phyloP scores from a whole-genome alignment of 2,888 invertebrate species.

The Mimumesa dahlbomi region DNA sequence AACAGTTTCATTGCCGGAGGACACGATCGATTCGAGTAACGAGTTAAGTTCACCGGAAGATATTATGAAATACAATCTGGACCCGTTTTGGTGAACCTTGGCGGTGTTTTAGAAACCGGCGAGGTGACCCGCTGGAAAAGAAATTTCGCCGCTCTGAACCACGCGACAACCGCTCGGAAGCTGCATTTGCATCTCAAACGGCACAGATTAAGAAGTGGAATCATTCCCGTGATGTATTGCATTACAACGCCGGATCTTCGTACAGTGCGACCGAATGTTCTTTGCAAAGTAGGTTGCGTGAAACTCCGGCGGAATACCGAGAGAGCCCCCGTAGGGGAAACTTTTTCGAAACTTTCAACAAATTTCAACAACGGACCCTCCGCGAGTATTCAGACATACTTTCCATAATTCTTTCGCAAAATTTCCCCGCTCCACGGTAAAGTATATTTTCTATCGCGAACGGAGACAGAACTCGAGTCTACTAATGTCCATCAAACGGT shows the following conservation, averaged over 20 bases:
- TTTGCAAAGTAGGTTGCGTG: constrained; percentile 32
- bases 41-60: too few relatives aligned
- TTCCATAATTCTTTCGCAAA: constrained; percentile 1
- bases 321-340: constrained; percentile 15
- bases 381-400: not conserved
- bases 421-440: too few relatives aligned
- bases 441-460: too few relatives aligned
- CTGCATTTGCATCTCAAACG: constrained; percentile 50
- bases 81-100: too few relatives aligned
- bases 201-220: constrained; percentile 49
- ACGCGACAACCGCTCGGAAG: constrained; percentile 27
- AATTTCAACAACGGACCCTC: constrained; percentile 12
- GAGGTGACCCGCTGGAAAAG: constrained; percentile 4
- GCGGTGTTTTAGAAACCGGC: too few relatives aligned
- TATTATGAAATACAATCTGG: too few relatives aligned
- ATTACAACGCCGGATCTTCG: constrained; percentile 33
- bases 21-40: too few relatives aligned
- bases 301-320: constrained; percentile 22
- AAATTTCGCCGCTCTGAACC: constrained; percentile 16
- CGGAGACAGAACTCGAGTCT: too few relatives aligned
- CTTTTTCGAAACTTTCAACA: constrained; percentile 13
- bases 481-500: too few relatives aligned
- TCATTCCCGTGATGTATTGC: constrained; percentile 33
- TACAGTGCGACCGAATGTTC: constrained; percentile 40
- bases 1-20: too few relatives aligned